phyloP scores from a whole-genome alignment of 2,797 vertebrate species.

The Atherinosoma microstoma region DNA sequence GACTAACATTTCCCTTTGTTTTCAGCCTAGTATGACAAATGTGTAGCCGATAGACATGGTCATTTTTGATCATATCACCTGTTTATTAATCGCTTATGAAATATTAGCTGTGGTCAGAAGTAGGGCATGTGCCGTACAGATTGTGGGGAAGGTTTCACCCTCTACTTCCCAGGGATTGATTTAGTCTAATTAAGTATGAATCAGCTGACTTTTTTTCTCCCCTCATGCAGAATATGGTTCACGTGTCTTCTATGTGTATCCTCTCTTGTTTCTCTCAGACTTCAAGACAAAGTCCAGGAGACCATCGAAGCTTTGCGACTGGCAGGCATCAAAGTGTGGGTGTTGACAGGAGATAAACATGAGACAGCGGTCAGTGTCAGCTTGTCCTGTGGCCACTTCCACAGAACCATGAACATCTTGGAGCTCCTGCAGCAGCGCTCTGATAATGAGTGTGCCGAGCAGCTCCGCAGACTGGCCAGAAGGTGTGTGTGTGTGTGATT shows the following conservation, averaged over 20 bases:
- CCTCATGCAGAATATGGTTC: neutral
- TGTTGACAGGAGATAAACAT: constrained; percentile 96
- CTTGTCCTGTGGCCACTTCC: constrained; percentile 96
- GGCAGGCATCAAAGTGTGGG: constrained; percentile 98
- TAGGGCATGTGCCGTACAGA: neutral
- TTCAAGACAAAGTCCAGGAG: constrained; percentile 97
- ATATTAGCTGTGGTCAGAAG: constrained; percentile 9
- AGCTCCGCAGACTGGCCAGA: constrained; percentile 89
- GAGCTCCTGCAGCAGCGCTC: constrained; percentile 93
- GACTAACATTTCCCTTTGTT: constrained; percentile 19
- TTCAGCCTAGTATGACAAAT: constrained; percentile 26
- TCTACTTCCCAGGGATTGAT: neutral
- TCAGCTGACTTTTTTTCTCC: neutral
- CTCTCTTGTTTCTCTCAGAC: constrained; percentile 70
- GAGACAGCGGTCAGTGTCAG: constrained; percentile 98
- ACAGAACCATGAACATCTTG: constrained; percentile 95
- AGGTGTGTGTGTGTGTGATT: constrained; percentile 78
- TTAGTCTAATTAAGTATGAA: neutral
- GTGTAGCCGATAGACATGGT: constrained; percentile 1
- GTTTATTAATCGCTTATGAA: constrained; percentile 3
- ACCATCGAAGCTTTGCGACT: constrained; percentile 94
- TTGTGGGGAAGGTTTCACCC: constrained; percentile 6
- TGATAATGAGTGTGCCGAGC: constrained; percentile 92
- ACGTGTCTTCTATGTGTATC: neutral
- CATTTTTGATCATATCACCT: constrained; percentile 14